Evolutionary conservation across 2,797 vertebrate species (phyloP).

Genomic region (Pelodytes ibericus): DNA sequence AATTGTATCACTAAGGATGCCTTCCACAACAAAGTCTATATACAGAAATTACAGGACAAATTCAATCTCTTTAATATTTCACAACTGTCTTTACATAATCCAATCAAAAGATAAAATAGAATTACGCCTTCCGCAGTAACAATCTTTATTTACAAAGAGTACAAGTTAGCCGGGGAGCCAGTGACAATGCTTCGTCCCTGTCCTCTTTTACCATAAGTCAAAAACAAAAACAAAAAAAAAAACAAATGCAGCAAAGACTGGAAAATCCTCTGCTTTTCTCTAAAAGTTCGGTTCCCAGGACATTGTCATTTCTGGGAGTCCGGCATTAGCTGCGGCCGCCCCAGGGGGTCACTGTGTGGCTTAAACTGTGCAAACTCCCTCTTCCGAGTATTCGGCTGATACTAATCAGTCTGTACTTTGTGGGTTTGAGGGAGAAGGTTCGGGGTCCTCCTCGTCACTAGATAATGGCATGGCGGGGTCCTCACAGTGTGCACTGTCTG

Average conservation of each 20-base stretch:
- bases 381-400: neutral
- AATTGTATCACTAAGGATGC: constrained; percentile 43
- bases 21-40: constrained; percentile 59
- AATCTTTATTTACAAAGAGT: constrained; percentile 71
- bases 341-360: neutral
- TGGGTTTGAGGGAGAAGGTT: neutral
- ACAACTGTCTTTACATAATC: constrained; percentile 76
- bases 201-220: too few relatives aligned
- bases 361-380: constrained; percentile 55
- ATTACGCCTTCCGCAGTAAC: constrained; percentile 73
- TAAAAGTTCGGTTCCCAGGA: neutral
- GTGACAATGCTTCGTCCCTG: too few relatives aligned
- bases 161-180: constrained; percentile 49
- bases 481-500: constrained; percentile 62
- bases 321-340: neutral
- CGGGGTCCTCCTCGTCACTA: constrained; percentile 48
- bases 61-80: constrained; percentile 72
- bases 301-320: neutral
- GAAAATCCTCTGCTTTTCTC: neutral
- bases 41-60: constrained; percentile 27
- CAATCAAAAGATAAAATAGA: constrained; percentile 76
- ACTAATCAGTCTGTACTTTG: neutral
- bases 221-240: too few relatives aligned
- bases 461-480: constrained; percentile 63
- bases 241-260: constrained; percentile 45